phyloP scores from a whole-genome alignment of 2,113 vertebrate genomes.

The Myotis yumanensis region DNA sequence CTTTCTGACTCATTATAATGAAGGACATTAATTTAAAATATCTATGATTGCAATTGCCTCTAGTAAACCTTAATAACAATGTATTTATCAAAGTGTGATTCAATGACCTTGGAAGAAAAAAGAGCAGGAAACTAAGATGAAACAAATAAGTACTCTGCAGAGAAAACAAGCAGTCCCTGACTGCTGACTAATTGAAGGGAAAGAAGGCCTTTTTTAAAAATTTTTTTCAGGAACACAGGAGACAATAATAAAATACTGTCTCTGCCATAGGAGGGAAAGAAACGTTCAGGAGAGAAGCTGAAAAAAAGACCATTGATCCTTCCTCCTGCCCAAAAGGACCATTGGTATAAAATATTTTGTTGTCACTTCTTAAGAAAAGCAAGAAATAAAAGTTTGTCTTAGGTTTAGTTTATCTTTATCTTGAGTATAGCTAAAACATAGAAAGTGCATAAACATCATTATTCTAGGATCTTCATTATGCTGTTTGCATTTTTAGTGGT shows the following conservation, averaged over 20 bases:
- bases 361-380: background rate
- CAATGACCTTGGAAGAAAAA: constrained; percentile 32
- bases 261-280: background rate
- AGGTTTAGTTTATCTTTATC: background rate
- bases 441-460: background rate
- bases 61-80: constrained; percentile 45
- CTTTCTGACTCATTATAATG: constrained; percentile 71
- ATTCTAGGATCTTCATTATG: background rate
- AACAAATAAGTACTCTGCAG: constrained; percentile 40
- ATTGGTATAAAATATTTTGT: constrained; percentile 13
- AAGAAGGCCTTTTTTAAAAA: background rate
- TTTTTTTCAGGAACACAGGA: constrained; percentile 27
- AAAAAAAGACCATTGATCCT: background rate
- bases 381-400: constrained; percentile 30
- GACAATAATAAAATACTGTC: constrained; percentile 9
- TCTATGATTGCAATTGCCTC: constrained; percentile 16
- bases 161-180: constrained; percentile 43
- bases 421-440: background rate
- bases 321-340: background rate
- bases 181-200: constrained; percentile 38
- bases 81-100: constrained; percentile 64
- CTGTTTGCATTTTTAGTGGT: too few relatives aligned
- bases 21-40: constrained; percentile 62
- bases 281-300: background rate
- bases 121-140: constrained; percentile 64